These are phyloP conservation scores for Acronicta aceris DNA, from an alignment of 2,888 invertebrate species.

Conservation along the genomic window DNA sequence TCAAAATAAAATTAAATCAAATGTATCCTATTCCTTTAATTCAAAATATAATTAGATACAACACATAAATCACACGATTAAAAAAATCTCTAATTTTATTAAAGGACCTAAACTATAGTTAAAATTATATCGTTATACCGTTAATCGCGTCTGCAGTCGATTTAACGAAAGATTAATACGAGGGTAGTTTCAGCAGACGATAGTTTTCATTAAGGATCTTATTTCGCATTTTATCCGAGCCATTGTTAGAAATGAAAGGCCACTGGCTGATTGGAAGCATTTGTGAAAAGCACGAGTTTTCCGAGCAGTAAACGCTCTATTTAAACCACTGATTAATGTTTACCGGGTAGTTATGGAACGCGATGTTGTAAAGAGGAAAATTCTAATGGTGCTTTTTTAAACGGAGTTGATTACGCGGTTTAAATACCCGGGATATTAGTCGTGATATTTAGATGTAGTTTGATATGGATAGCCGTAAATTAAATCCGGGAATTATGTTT, in stretches of 20 bases:
- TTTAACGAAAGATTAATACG: constrained; percentile 72
- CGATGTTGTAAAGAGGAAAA: constrained; percentile 52
- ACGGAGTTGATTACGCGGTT: constrained; percentile 34
- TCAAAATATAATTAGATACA: constrained; percentile 46
- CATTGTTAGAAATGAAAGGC: constrained; percentile 73
- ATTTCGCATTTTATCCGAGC: constrained; percentile 72
- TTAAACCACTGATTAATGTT: constrained; percentile 78
- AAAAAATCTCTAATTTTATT: constrained; percentile 40
- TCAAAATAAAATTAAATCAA: constrained; percentile 9
- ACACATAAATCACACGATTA: constrained; percentile 35
- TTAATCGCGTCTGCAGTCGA: constrained; percentile 73
- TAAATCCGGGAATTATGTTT: constrained; percentile 1
- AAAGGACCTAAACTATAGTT: constrained; percentile 31
- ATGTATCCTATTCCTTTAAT: constrained; percentile 9
- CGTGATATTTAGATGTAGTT: neutral
- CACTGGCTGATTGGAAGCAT: constrained; percentile 73
- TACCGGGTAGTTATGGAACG: constrained; percentile 59
- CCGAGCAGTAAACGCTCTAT: constrained; percentile 63
- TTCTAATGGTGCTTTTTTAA: constrained; percentile 44
- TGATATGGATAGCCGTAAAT: neutral
- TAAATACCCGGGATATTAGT: constrained; percentile 25
- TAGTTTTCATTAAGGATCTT: constrained; percentile 76
- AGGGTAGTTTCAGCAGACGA: constrained; percentile 60
- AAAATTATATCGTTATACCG: constrained; percentile 49
- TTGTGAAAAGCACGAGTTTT: constrained; percentile 74